Conservation (phyloP, 2,888 invertebrate species). For the Drosophila mulleri region DNA sequence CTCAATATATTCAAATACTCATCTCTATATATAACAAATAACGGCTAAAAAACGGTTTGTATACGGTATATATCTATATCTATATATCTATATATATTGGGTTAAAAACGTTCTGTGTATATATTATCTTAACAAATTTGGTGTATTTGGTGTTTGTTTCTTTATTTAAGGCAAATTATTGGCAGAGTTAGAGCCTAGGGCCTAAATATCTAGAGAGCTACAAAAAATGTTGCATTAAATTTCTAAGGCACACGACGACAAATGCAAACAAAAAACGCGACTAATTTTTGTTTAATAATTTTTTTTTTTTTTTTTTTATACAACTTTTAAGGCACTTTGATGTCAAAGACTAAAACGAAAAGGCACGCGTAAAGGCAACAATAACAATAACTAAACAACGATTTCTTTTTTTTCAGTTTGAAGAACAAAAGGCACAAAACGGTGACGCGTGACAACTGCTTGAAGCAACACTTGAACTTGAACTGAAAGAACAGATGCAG, state of each 20-base stretch:
- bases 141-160: constrained; percentile 15
- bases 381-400: constrained; percentile 63
- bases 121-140: constrained; percentile 52
- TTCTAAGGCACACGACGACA: constrained; percentile 69
- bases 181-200: constrained; percentile 60
- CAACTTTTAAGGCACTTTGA: constrained; percentile 58
- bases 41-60: constrained; percentile 43
- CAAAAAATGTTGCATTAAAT: constrained; percentile 17
- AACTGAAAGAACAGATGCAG: constrained; percentile 19
- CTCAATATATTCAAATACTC: constrained; percentile 17
- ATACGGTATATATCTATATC: constrained; percentile 47
- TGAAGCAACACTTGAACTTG: constrained; percentile 36
- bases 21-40: constrained; percentile 41
- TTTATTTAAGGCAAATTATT: constrained; percentile 71
- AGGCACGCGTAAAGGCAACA: constrained; percentile 41
- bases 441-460: constrained; percentile 53
- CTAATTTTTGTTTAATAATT: background rate
- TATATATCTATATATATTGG: constrained; percentile 18
- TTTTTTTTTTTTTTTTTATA: constrained; percentile 4
- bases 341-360: constrained; percentile 46
- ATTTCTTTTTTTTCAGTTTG: background rate
- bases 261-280: constrained; percentile 43
- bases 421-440: constrained; percentile 67
- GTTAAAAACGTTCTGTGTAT: constrained; percentile 46
- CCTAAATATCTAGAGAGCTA: constrained; percentile 35